Percentiles rank a stretch among this genome's conserved stretches.
phyloP scores from a whole-genome alignment of 2,113 vertebrate species.

The Lampris megalopsis region DNA sequence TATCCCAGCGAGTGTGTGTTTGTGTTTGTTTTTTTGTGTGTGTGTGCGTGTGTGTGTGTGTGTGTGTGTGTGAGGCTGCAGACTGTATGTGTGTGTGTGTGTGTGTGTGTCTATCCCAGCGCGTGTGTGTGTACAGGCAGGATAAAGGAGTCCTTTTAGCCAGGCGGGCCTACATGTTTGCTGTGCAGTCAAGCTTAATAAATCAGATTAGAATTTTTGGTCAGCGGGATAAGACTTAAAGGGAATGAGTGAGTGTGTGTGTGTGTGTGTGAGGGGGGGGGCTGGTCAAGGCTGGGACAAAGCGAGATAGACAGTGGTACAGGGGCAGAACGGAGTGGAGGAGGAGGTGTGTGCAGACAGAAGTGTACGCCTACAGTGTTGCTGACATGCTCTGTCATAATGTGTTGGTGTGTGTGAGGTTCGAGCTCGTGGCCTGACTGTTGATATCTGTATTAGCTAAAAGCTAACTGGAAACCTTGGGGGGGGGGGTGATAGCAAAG shows the following conservation, averaged over 20 bases:
- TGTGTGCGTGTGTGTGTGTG: too few relatives aligned
- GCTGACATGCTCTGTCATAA: neutral
- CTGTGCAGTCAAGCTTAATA: slow-evolving; percentile 64
- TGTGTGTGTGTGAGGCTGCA: too few relatives aligned
- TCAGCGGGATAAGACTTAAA: slow-evolving; percentile 32
- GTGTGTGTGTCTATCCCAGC: neutral
- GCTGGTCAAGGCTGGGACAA: slow-evolving; percentile 8
- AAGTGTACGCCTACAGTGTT: slow-evolving; percentile 1
- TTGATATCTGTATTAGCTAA: neutral
- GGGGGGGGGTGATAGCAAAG: too few relatives aligned
- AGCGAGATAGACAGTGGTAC: slow-evolving; percentile 8
- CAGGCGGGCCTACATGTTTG: slow-evolving; percentile 46
- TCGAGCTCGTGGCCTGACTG: neutral
- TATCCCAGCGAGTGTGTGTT: neutral
- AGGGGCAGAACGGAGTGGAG: neutral
- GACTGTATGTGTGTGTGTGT: too few relatives aligned
- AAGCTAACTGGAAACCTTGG: too few relatives aligned
- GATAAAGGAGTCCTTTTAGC: slow-evolving; percentile 64
- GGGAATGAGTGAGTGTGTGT: slow-evolving; percentile 2
- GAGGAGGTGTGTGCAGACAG: neutral
- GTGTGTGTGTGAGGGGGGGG: slow-evolving; percentile 7
- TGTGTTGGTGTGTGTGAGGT: slow-evolving; percentile 29
- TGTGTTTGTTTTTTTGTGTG: too few relatives aligned
- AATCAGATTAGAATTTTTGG: slow-evolving; percentile 68
- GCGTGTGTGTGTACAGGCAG: slow-evolving; percentile 7